Conservation (phyloP, 2,888 invertebrate genomes). For the Mycalesis mineus region DNA sequence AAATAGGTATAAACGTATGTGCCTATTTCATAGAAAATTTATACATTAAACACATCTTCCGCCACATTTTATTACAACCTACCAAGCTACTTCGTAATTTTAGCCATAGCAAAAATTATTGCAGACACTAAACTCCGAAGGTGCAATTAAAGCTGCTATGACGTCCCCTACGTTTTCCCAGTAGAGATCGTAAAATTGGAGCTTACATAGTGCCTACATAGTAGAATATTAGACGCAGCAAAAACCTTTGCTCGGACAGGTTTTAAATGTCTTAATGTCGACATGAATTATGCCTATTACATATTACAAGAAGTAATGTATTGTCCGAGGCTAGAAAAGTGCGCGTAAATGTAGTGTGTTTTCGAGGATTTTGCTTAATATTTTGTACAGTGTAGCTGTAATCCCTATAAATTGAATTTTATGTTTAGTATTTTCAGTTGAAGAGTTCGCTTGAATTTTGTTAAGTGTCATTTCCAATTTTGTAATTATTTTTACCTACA, state of each 20-base stretch:
- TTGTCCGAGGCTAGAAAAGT: not conserved
- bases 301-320: not conserved
- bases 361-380: no score
- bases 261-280: conserved; percentile 49
- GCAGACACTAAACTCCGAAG: conserved; percentile 36
- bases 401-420: no score
- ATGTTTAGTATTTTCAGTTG: no score
- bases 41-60: no score
- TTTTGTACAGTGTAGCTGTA: no score
- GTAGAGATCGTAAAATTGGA: conserved; percentile 37
- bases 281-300: conserved; percentile 19
- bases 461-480: no score
- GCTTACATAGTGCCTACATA: conserved; percentile 69
- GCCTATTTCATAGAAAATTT: no score
- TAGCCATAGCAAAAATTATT: conserved; percentile 29
- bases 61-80: not conserved
- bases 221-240: conserved; percentile 55
- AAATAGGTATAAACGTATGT: no score
- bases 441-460: no score
- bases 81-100: conserved; percentile 20
- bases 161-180: conserved; percentile 13
- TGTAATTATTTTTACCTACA: no score
- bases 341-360: no score
- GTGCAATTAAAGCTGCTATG: conserved; percentile 39
- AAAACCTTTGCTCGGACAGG: conserved; percentile 57